Evolutionary conservation across 2,797 vertebrate genomes (phyloP).

Genomic region (Crenichthys baileyi): DNA sequence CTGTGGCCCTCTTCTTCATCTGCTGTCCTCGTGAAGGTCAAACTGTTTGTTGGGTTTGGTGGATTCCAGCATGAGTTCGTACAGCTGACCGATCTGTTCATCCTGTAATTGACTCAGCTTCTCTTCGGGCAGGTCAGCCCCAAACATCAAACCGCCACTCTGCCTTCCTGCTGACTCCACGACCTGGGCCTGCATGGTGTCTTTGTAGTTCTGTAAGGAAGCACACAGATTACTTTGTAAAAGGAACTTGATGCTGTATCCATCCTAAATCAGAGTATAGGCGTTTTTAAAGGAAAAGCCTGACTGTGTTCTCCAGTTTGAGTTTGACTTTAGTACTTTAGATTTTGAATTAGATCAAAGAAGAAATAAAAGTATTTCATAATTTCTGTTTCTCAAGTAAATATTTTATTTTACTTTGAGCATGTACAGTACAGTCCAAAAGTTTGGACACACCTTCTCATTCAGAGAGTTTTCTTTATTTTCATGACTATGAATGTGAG

Average conservation of each 20-base stretch:
- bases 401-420: too few relatives aligned
- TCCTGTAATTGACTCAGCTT: constrained; percentile 85
- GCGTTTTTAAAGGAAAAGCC: neutral
- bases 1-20: constrained; percentile 44
- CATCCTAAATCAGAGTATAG: neutral
- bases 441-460: too few relatives aligned
- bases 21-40: constrained; percentile 78
- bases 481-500: too few relatives aligned
- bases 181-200: constrained; percentile 77
- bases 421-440: too few relatives aligned
- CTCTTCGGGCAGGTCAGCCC: constrained; percentile 58
- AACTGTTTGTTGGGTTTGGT: constrained; percentile 87
- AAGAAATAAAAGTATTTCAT: too few relatives aligned
- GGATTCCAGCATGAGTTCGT: constrained; percentile 92
- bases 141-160: constrained; percentile 49
- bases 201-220: constrained; percentile 71
- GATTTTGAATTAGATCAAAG: too few relatives aligned
- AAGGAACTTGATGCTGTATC: too few relatives aligned
- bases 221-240: constrained; percentile 9
- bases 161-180: constrained; percentile 53
- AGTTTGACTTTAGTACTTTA: too few relatives aligned
- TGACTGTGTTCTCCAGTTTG: neutral
- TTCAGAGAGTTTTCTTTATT: too few relatives aligned
- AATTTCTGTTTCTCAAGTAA: too few relatives aligned
- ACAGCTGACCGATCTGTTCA: constrained; percentile 91